Conservation (phyloP, 2,113 vertebrate genomes). For the Bostrychus sinensis region DNA sequence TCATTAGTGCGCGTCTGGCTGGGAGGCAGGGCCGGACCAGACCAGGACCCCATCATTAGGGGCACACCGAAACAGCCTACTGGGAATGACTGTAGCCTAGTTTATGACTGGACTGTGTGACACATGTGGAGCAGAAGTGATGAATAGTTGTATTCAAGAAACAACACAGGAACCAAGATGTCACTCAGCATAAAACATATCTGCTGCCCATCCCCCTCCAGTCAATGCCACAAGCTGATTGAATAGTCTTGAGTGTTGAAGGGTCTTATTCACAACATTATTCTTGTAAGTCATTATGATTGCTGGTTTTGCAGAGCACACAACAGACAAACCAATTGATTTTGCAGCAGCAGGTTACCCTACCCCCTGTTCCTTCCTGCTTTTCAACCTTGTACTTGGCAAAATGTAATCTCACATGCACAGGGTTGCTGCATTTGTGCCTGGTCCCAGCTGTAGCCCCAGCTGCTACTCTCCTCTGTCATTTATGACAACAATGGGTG, state of each 20-base stretch:
- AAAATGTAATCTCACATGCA: conserved; percentile 8
- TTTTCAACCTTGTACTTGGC: conserved; percentile 22
- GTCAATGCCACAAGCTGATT: conserved; percentile 15
- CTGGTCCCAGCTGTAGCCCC: conserved; percentile 31
- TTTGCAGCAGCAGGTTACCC: neutral
- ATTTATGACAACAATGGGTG: conserved; percentile 25
- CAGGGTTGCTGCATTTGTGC: neutral
- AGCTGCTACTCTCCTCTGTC: conserved; percentile 45
- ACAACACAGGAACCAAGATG: conserved; percentile 12
- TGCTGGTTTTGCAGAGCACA: neutral
- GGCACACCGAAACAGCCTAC: neutral
- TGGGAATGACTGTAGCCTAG: neutral
- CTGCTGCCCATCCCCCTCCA: conserved; percentile 26
- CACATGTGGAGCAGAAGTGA: conserved; percentile 13
- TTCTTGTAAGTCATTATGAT: conserved; percentile 5
- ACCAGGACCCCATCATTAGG: conserved; percentile 29
- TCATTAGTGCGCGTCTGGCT: conserved; percentile 43
- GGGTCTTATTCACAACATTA: conserved; percentile 16
- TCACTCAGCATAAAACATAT: conserved; percentile 13
- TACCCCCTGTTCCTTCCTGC: neutral
- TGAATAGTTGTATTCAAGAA: conserved; percentile 13
- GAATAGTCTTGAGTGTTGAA: conserved; percentile 6
- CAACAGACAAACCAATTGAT: neutral
- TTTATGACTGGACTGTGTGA: neutral
- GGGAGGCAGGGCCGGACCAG: conserved; percentile 21